Evolutionary conservation across 2,888 invertebrate species (phyloP).

Genomic region (Syrista parreyssii): DNA sequence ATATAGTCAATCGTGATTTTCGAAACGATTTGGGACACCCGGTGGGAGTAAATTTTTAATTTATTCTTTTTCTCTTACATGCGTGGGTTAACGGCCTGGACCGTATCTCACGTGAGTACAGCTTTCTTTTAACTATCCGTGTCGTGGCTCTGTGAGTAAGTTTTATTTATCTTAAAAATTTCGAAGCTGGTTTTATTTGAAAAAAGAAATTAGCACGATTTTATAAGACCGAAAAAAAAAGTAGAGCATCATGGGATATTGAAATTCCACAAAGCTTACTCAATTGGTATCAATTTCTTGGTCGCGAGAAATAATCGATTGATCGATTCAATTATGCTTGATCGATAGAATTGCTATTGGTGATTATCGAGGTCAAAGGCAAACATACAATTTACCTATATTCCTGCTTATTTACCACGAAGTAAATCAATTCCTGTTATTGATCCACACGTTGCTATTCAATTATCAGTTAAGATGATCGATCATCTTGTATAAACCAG

Average conservation of each 20-base stretch:
- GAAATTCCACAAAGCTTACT: slow-evolving; percentile 15
- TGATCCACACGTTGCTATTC: neutral
- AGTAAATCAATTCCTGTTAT: slow-evolving; percentile 2
- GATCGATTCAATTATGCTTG: neutral
- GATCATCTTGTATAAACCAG: slow-evolving; percentile 37
- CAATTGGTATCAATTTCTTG: neutral
- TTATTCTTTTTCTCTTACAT: neutral
- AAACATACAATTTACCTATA: slow-evolving; percentile 25
- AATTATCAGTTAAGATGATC: slow-evolving; percentile 14
- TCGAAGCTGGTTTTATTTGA: neutral
- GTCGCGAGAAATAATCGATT: neutral
- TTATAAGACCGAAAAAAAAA: neutral
- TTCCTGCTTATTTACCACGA: neutral
- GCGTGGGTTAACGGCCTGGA: neutral
- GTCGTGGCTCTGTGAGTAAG: neutral
- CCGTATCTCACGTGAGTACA: neutral
- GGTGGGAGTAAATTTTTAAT: neutral
- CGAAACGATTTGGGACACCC: neutral
- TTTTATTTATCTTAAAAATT: neutral
- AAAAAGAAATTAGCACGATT: neutral
- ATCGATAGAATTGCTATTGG: neutral
- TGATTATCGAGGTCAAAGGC: neutral
- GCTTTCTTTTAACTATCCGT: neutral
- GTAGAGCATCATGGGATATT: neutral
- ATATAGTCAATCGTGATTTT: neutral